A percentile compares a stretch with the other conserved stretches of the same genome.
These are phyloP conservation scores for Apogon talboti DNA, from an alignment of 2,797 vertebrate genomes.

Conservation along the genomic window DNA sequence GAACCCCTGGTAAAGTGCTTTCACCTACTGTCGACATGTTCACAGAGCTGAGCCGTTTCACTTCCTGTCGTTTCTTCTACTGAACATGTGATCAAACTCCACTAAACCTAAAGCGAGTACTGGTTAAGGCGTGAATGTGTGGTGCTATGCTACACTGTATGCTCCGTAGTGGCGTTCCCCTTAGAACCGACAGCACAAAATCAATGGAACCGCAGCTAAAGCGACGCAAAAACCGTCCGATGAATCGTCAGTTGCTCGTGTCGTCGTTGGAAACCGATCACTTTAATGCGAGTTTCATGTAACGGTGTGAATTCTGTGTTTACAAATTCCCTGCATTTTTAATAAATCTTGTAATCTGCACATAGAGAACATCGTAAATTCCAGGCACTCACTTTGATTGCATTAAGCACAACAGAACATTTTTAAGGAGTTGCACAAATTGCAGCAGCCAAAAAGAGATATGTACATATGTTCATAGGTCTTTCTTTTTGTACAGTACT, in stretches of 20 bases:
- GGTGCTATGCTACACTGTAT: constrained; percentile 86
- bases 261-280: constrained; percentile 61
- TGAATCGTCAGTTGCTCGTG: constrained; percentile 46
- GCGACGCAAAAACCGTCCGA: constrained; percentile 61
- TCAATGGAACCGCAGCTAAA: constrained; percentile 66
- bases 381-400: constrained; percentile 92
- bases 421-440: constrained; percentile 90
- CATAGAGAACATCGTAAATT: constrained; percentile 83
- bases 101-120: constrained; percentile 80
- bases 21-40: too few species aligned
- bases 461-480: constrained; percentile 84
- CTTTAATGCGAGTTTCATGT: constrained; percentile 69
- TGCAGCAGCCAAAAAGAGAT: constrained; percentile 89
- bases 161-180: constrained; percentile 81
- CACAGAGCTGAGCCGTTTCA: too few species aligned
- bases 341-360: constrained; percentile 82
- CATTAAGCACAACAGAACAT: constrained; percentile 89
- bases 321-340: constrained; percentile 89
- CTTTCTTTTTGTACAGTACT: constrained; percentile 82
- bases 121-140: constrained; percentile 85
- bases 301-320: constrained; percentile 77
- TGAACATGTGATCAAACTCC: constrained; percentile 71
- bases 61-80: constrained; percentile 62
- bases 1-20: too few species aligned
- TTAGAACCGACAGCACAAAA: constrained; percentile 62